A percentile compares a stretch with the other conserved stretches of the same genome.
These are phyloP conservation scores for Sialis lutaria DNA, from an alignment of 2,888 invertebrate genomes.

Conservation along the genomic window DNA sequence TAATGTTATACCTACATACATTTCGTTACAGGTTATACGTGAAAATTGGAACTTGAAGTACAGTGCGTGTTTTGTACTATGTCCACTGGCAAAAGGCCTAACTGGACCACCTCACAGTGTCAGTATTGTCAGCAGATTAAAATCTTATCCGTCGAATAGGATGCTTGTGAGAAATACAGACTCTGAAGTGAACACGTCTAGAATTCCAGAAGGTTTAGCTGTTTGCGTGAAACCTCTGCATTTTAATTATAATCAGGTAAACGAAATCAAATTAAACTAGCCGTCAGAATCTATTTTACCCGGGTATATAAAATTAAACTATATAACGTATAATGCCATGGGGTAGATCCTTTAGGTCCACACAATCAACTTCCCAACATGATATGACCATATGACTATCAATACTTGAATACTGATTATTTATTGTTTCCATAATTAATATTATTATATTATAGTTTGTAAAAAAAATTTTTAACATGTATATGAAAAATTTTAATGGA, in stretches of 20 bases:
- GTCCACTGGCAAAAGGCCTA: constrained; percentile 46
- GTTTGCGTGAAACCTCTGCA: constrained; percentile 85
- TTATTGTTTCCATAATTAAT: too few species aligned
- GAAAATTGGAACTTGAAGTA: constrained; percentile 91
- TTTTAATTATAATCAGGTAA: constrained; percentile 64
- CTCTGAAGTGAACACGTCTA: constrained; percentile 19
- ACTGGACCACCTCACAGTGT: constrained; percentile 51
- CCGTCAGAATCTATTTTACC: too few species aligned
- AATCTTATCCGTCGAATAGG: constrained; percentile 44
- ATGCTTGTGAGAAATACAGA: constrained; percentile 40
- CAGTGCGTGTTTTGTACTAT: constrained; percentile 77
- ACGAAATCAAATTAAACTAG: constrained; percentile 9
- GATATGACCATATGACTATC: too few species aligned
- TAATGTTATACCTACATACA: neutral
- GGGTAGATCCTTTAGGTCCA: too few species aligned
- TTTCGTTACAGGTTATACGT: constrained; percentile 46
- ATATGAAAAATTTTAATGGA: too few species aligned
- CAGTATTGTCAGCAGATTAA: constrained; percentile 44
- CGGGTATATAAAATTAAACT: too few species aligned
- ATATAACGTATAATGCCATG: too few species aligned
- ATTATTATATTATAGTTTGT: too few species aligned
- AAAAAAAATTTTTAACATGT: too few species aligned
- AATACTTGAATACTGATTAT: too few species aligned
- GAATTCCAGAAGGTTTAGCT: constrained; percentile 39
- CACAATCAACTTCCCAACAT: too few species aligned